Evolutionary conservation across 2,797 vertebrate species (phyloP), one percentile per base, ranked within the genome.

Genomic region (Nannoperca obscura): DNA sequence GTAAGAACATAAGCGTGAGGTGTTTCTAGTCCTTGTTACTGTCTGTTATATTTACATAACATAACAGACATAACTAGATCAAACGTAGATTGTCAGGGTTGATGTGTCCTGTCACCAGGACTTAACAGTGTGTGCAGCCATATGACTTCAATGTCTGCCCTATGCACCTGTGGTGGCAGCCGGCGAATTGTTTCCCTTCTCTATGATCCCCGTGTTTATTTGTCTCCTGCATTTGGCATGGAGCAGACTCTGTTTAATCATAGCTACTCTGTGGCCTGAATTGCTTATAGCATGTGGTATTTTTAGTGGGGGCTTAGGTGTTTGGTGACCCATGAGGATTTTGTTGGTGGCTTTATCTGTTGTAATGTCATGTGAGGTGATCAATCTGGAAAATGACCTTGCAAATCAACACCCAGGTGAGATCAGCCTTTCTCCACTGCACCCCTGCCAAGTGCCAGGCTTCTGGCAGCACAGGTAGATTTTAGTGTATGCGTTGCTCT

Each of bases 281-380:
- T 85, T 84, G 61, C 75, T 65, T 62, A 58, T 67, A 63, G 66
- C 68, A 14, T 44, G 66, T 54, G 57, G 38, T 93, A 92, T 91
- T 89, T 90, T 90, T 93, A 91, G 86, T 70, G 47, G 38, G 22
- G 71, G 79, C 81, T 90, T 90, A 88, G 52, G 66, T 87, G 87
- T 78, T 84, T 80, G 81, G 84, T 91, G 90, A 91, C 91, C 92
- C 65, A 50, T 19, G 71, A 87, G 82, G 92, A 91, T 92, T 91
- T 91, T 73, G 82, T 89, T 86, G 67, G 71, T n/a, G n/a, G 85
- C 83, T 89, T 89, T 88, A 89, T 89, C 85, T 75, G 70, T 47
- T 58, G 42, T 72, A 74, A 86, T 86, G 83, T 73, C 62, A 86
- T 64, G 64, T 74, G 82, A 90, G 86, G 76, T 76, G 82, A 89